phyloP scores from a whole-genome alignment of 2,113 vertebrate species.

The Takifugu flavidus region DNA sequence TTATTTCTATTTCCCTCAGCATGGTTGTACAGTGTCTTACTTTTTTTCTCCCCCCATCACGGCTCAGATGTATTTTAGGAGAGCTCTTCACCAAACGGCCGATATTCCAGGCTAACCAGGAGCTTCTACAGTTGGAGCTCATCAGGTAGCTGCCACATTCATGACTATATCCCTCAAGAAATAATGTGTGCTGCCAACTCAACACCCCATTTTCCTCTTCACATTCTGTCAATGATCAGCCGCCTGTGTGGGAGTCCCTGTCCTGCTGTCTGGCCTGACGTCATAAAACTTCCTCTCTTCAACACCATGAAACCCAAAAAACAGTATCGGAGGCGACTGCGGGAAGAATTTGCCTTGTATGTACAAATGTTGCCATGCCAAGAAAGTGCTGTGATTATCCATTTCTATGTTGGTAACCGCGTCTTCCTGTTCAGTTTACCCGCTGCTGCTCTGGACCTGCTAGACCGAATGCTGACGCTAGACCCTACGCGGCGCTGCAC shows the following conservation, averaged over 20 bases:
- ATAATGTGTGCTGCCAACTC: neutral
- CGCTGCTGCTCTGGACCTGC: slow-evolving; percentile 85
- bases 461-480: slow-evolving; percentile 96
- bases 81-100: slow-evolving; percentile 98
- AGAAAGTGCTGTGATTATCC: no score
- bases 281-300: slow-evolving; percentile 97
- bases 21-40: neutral
- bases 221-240: slow-evolving; percentile 58
- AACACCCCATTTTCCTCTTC: neutral
- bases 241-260: slow-evolving; percentile 96
- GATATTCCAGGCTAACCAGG: slow-evolving; percentile 98
- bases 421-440: slow-evolving; percentile 79
- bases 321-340: slow-evolving; percentile 90
- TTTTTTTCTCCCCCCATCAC: neutral
- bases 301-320: slow-evolving; percentile 99
- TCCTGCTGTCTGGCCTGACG: slow-evolving; percentile 95
- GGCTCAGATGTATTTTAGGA: slow-evolving; percentile 91
- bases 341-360: slow-evolving; percentile 96
- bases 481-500: slow-evolving; percentile 94
- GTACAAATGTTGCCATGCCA: slow-evolving; percentile 12
- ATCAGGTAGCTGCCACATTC: slow-evolving; percentile 80
- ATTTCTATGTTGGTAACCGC: slow-evolving; percentile 13
- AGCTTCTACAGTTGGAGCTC: slow-evolving; percentile 94
- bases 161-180: neutral
- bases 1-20: no score